Evolutionary conservation across 2,888 invertebrate genomes (phyloP), one percentile per base, ranked within the genome.

Genomic region (Subacronicta megacephala): DNA sequence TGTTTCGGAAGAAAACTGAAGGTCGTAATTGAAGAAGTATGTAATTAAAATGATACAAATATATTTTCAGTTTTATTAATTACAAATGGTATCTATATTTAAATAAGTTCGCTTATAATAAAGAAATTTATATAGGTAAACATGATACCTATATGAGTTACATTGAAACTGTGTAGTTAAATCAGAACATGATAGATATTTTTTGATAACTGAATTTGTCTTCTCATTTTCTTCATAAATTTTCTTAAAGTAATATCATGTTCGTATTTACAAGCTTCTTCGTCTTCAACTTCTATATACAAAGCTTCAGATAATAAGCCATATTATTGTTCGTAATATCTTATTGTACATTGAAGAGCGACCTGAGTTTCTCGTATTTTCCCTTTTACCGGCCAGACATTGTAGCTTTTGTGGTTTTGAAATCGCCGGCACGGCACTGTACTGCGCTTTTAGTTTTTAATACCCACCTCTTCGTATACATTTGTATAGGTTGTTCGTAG

Each of bases 401-500:
- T 88, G 90, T 86, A 76, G 75, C 79, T 91, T 90, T 92, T 92
- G 92, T 92, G 89, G 89, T 85, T 86, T 82, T 68, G 70, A 77
- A 79, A 80, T 80, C 77, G 72, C 77, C 75, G 78, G 78, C 75
- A 79, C 77, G 68, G 75, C 78, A 77, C 68, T 80, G 80, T 75
- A 78, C 77, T 90, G 90, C 77, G 87, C 92, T 91, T 93, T 93
- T 93, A 89, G 89, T 89, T 90, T 87, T 88, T 89, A 84, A 84
- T 87, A 78, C 87, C 87, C 85, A 80, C 78, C 86, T 84, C 75
- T 66, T 72, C 60, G 44, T 56, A 49, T 64, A 62, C 40, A 26
- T 37, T 44, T 55, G 35, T 59, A 55, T 42, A 60, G 35, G 36
- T 26, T 62, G 31, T 38, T 50, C n/a, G 37, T 63, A 75, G 68